A percentile compares a stretch with the other conserved stretches of the same genome.
phyloP scores from a whole-genome alignment of 2,888 invertebrate species.

The Xylota sylvarum region DNA sequence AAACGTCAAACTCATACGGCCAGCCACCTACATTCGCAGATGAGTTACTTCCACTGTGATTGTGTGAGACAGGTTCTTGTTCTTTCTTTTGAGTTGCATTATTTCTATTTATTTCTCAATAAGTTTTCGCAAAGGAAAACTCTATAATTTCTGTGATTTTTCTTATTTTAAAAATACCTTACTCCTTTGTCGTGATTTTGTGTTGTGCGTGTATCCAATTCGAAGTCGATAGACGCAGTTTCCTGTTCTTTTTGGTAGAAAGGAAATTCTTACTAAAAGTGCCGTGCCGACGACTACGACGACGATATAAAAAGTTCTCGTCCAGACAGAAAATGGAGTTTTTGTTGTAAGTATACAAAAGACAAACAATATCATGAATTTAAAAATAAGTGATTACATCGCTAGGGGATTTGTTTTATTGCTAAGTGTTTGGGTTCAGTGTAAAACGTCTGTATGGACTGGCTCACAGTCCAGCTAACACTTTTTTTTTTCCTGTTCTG shows the following conservation, averaged over 20 bases:
- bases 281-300: slow-evolving; percentile 57
- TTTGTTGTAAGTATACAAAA: slow-evolving; percentile 83
- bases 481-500: slow-evolving; percentile 19
- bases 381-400: slow-evolving; percentile 55
- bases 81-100: slow-evolving; percentile 75
- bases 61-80: slow-evolving; percentile 74
- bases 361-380: slow-evolving; percentile 21
- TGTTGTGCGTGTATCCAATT: slow-evolving; percentile 6
- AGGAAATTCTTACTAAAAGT: slow-evolving; percentile 49
- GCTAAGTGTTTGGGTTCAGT: not conserved
- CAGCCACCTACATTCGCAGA: slow-evolving; percentile 65
- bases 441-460: slow-evolving; percentile 1
- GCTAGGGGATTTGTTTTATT: not conserved
- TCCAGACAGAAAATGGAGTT: slow-evolving; percentile 82
- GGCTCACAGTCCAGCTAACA: slow-evolving; percentile 19
- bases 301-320: slow-evolving; percentile 48
- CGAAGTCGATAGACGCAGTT: slow-evolving; percentile 27
- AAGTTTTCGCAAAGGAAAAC: slow-evolving; percentile 54
- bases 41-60: slow-evolving; percentile 67
- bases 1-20: slow-evolving; percentile 67
- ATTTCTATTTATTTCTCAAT: slow-evolving; percentile 72
- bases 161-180: slow-evolving; percentile 9
- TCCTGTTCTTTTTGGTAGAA: slow-evolving; percentile 46
- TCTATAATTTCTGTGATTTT: slow-evolving; percentile 31
- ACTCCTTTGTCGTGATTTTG: slow-evolving; percentile 6